A percentile compares a stretch with the other conserved stretches of the same genome.
Evolutionary conservation across 2,797 vertebrate genomes (phyloP).

Genomic region (Hipposideros larvatus): DNA sequence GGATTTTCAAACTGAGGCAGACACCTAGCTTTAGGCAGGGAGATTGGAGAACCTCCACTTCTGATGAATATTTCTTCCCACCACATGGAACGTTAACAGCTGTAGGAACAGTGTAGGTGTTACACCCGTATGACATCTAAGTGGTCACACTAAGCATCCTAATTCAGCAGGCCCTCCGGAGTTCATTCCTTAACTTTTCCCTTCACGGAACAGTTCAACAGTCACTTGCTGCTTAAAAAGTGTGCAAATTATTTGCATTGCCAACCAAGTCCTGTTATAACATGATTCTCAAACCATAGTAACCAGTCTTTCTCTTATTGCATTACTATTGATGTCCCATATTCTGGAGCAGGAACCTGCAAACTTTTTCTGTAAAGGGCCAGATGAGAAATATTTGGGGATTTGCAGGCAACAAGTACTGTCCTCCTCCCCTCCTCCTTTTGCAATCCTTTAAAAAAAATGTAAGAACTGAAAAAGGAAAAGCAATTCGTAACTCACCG

Average conservation of each 20-base stretch:
- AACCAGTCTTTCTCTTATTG: neutral
- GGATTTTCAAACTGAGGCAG: neutral
- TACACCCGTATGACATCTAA: neutral
- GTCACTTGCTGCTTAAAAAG: neutral
- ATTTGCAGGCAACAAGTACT: neutral
- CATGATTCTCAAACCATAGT: neutral
- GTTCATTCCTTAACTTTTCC: neutral
- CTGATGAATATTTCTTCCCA: neutral
- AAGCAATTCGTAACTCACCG: neutral
- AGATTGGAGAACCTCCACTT: neutral
- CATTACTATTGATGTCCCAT: neutral
- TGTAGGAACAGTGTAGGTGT: neutral
- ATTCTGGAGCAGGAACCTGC: neutral
- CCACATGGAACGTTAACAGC: neutral
- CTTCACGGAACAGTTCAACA: neutral
- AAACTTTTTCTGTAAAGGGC: neutral
- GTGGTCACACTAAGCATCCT: too few relatives aligned
- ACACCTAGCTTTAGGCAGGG: neutral
- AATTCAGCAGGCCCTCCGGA: accelerated
- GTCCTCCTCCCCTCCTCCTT: neutral
- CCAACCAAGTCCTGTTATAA: neutral
- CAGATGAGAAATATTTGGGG: neutral
- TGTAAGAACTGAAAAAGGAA: neutral
- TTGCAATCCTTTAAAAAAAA: neutral
- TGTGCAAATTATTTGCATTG: neutral